Conservation (phyloP, 2,797 vertebrate genomes). For the Valencia hispanica region DNA sequence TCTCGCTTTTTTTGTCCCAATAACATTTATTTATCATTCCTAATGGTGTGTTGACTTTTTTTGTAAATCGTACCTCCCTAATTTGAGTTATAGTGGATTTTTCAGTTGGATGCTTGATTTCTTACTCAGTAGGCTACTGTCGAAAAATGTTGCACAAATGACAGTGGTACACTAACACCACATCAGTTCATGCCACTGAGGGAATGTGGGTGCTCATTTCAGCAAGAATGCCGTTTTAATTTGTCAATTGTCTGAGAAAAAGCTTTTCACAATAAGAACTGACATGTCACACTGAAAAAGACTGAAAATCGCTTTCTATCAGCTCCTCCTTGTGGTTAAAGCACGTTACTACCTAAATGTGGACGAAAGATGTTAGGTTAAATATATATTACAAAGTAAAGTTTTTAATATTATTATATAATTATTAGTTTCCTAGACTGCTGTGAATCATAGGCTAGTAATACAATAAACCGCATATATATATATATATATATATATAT, state of each 20-base stretch:
- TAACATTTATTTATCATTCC: neutral
- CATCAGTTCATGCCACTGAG: neutral
- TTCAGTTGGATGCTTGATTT: no score
- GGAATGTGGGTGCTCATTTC: neutral
- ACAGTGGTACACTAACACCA: neutral
- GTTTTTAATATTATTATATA: neutral
- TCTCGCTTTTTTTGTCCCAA: neutral
- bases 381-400: neutral
- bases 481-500: no score
- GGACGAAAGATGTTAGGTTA: no score
- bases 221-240: neutral
- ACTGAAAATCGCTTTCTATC: slow-evolving; percentile 24
- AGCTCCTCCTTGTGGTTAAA: slow-evolving; percentile 74
- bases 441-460: neutral
- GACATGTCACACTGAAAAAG: neutral
- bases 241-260: neutral
- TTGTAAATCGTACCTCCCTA: neutral
- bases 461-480: neutral
- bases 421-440: neutral
- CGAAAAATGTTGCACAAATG: no score
- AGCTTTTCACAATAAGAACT: neutral
- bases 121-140: no score
- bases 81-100: neutral
- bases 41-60: neutral
- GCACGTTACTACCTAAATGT: slow-evolving; percentile 36